phyloP scores from a whole-genome alignment of 1,140 invertebrate genomes.

The Chelonus insularis region DNA sequence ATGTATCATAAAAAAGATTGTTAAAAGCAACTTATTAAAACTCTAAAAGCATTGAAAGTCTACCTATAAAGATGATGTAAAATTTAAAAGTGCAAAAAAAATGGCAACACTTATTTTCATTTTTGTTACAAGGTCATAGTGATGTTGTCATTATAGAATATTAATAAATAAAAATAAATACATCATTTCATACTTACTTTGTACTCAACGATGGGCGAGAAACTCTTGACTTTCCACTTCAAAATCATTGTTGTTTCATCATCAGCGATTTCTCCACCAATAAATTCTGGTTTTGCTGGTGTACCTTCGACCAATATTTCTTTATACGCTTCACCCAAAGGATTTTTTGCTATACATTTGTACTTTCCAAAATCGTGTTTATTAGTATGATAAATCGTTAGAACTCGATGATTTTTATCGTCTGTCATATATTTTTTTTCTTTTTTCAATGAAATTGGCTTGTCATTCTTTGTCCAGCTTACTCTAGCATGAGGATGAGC shows the following conservation, averaged over 20 bases:
- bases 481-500: constrained; percentile 56
- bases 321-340: constrained; percentile 32
- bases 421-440: constrained; percentile 24
- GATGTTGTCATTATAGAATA: too few species aligned
- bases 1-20: too few species aligned
- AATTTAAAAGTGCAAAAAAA: too few species aligned
- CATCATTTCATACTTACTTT: constrained; percentile 35
- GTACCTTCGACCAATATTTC: constrained; percentile 44
- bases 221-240: constrained; percentile 60
- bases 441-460: constrained; percentile 24
- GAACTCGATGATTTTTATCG: constrained; percentile 35
- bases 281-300: constrained; percentile 42
- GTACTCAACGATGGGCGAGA: constrained; percentile 57
- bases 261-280: constrained; percentile 37
- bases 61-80: too few species aligned
- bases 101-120: too few species aligned
- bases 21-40: too few species aligned
- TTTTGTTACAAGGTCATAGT: too few species aligned
- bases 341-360: constrained; percentile 44
- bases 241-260: constrained; percentile 48
- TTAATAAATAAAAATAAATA: too few species aligned
- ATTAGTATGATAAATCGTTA: constrained; percentile 41
- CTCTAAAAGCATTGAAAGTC: too few species aligned
- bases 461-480: constrained; percentile 41
- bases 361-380: constrained; percentile 46